Evolutionary conservation across 1,140 invertebrate species (phyloP).

Genomic region (Conopomorpha cramerella): DNA sequence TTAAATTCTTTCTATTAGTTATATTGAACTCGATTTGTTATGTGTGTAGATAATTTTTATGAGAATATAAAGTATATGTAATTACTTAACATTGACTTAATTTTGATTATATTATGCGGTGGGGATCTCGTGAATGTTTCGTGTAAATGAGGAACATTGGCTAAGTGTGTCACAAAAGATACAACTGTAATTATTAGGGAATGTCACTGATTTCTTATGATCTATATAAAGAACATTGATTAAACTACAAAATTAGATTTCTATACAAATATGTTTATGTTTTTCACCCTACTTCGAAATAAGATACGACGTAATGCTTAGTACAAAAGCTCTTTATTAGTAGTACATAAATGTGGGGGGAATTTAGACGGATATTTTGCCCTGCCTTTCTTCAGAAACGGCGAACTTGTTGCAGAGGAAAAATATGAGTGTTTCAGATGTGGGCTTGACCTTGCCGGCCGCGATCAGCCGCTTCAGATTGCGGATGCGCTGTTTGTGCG

Average conservation of each 20-base stretch:
- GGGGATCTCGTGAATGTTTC: too few species aligned
- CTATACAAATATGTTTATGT: slow-evolving; percentile 19
- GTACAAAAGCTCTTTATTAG: too few species aligned
- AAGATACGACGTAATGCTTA: too few species aligned
- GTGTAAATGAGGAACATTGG: too few species aligned
- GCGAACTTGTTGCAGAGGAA: slow-evolving; percentile 60
- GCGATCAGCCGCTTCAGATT: slow-evolving; percentile 45
- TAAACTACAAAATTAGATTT: slow-evolving; percentile 41
- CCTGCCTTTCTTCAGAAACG: slow-evolving; percentile 38
- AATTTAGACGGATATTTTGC: too few species aligned
- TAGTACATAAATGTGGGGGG: too few species aligned
- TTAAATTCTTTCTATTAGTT: slow-evolving; percentile 34
- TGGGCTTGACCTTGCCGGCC: slow-evolving; percentile 46
- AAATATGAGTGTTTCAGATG: slow-evolving; percentile 51
- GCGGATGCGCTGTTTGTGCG: slow-evolving; percentile 51
- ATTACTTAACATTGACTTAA: slow-evolving; percentile 26
- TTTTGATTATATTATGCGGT: too few species aligned
- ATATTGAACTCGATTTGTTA: slow-evolving; percentile 44
- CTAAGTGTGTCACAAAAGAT: too few species aligned
- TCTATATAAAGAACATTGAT: slow-evolving; percentile 19
- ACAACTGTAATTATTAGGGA: too few species aligned
- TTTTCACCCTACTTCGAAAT: slow-evolving; percentile 4
- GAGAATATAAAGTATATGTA: slow-evolving; percentile 57
- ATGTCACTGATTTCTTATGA: slow-evolving; percentile 46
- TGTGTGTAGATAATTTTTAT: slow-evolving; percentile 58